Conservation (phyloP, 2,888 invertebrate species). For the Antitype chi region DNA sequence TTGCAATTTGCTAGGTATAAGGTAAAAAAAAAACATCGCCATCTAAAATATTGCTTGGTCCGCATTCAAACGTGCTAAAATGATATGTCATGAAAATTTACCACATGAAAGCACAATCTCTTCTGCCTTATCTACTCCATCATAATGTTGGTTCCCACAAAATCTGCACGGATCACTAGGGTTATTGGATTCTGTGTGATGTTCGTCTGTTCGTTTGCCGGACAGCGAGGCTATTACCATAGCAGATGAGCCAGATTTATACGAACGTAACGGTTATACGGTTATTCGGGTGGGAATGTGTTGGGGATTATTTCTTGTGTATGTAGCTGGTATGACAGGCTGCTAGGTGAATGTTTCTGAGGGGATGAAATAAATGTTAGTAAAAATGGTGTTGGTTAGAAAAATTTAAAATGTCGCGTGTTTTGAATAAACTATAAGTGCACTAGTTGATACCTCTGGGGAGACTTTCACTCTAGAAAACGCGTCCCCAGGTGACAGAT, state of each 20-base stretch:
- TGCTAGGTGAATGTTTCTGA: neutral
- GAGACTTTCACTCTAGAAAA: too few species aligned
- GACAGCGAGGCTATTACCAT: slow-evolving; percentile 70
- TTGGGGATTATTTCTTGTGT: neutral
- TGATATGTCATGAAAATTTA: neutral
- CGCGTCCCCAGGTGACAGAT: too few species aligned
- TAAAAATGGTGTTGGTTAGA: neutral
- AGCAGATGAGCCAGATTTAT: slow-evolving; percentile 57
- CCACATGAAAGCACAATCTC: slow-evolving; percentile 16
- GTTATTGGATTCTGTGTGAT: slow-evolving; percentile 82
- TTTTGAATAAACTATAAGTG: neutral
- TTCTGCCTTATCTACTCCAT: slow-evolving; percentile 66
- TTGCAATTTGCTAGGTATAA: too few species aligned
- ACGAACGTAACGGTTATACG: slow-evolving; percentile 5
- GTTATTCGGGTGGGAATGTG: neutral
- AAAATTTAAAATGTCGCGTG: neutral
- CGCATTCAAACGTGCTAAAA: neutral
- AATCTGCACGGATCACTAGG: slow-evolving; percentile 81
- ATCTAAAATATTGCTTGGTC: too few species aligned
- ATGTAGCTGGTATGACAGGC: neutral
- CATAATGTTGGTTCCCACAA: slow-evolving; percentile 72
- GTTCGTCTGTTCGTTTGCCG: slow-evolving; percentile 65
- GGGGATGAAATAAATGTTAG: too few species aligned
- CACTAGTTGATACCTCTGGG: too few species aligned
- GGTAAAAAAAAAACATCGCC: too few species aligned